Conservation (phyloP, 2,888 invertebrate species). For the Oligia strigilis region DNA sequence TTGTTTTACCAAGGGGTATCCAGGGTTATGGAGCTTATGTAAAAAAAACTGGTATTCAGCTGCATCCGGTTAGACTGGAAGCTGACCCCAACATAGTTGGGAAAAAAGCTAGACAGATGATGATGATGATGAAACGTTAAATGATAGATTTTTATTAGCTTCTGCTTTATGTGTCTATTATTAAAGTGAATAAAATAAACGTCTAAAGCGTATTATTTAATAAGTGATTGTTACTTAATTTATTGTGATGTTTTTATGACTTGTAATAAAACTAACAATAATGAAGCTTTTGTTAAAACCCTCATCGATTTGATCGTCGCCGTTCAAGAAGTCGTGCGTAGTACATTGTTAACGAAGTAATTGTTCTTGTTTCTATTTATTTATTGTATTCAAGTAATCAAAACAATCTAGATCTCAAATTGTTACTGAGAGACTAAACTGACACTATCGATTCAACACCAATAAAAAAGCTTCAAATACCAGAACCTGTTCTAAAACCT, state of each 20-base stretch:
- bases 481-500: not conserved
- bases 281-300: slow-evolving; percentile 24
- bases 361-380: not conserved
- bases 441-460: not conserved
- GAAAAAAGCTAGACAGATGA: not conserved
- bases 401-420: not conserved
- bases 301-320: slow-evolving; percentile 27
- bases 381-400: not conserved
- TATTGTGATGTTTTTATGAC: not conserved
- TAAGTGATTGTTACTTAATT: not conserved
- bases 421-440: not conserved
- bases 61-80: not conserved
- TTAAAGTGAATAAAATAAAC: not conserved
- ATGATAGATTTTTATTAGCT: not conserved
- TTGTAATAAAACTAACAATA: slow-evolving; percentile 19
- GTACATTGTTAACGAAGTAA: not conserved
- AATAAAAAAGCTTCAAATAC: not conserved
- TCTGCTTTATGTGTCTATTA: not conserved
- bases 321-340: slow-evolving; percentile 22
- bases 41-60: not conserved
- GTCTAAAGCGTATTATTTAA: slow-evolving; percentile 1
- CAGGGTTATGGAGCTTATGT: not conserved
- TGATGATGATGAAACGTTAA: not conserved
- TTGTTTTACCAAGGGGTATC: not conserved
- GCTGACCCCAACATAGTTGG: not conserved